Percentiles rank a stretch among this genome's conserved stretches.
phyloP scores from a whole-genome alignment of 1,140 invertebrate genomes.

The Drosophila tristis region DNA sequence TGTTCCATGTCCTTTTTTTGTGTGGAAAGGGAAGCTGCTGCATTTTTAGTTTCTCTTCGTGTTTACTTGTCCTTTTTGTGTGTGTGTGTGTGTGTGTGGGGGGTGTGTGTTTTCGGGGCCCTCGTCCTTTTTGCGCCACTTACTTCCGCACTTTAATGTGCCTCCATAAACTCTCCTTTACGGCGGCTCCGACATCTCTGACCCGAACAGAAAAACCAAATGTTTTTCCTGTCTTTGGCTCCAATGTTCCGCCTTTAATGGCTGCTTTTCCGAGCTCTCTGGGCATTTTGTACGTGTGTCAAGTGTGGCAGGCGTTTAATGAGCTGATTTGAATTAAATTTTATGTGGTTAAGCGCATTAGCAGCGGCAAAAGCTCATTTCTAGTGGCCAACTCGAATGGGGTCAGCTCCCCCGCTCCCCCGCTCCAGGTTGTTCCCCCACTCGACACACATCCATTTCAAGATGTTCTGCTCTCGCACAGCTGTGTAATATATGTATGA shows the following conservation, averaged over 20 bases:
- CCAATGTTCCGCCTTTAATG: slow-evolving; percentile 27
- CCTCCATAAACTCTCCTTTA: slow-evolving; percentile 74
- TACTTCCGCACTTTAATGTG: slow-evolving; percentile 78
- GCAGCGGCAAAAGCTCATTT: slow-evolving; percentile 42
- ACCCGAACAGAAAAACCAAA: slow-evolving; percentile 56
- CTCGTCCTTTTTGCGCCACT: slow-evolving; percentile 60
- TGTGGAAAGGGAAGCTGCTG: not conserved
- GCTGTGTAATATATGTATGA: slow-evolving; percentile 15
- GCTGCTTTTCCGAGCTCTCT: slow-evolving; percentile 11
- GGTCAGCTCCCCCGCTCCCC: slow-evolving; percentile 36
- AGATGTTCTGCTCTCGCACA: slow-evolving; percentile 21
- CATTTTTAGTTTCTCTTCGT: slow-evolving; percentile 57
- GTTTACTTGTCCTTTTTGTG: slow-evolving; percentile 10
- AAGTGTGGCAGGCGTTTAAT: slow-evolving; percentile 73
- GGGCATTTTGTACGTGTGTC: slow-evolving; percentile 54
- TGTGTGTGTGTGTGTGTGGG: too few species aligned
- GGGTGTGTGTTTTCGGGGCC: slow-evolving; percentile 10
- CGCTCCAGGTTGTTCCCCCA: slow-evolving; percentile 22
- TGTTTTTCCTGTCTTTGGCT: slow-evolving; percentile 41
- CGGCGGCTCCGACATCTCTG: slow-evolving; percentile 21
- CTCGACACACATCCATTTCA: slow-evolving; percentile 39
- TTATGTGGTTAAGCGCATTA: slow-evolving; percentile 77
- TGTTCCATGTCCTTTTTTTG: slow-evolving; percentile 38
- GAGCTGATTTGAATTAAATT: slow-evolving; percentile 81
- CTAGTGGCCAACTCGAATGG: slow-evolving; percentile 27